A percentile compares a stretch with the other conserved stretches of the same genome.
phyloP scores from a whole-genome alignment of 2,113 vertebrate species.

The Theristicus caerulescens region DNA sequence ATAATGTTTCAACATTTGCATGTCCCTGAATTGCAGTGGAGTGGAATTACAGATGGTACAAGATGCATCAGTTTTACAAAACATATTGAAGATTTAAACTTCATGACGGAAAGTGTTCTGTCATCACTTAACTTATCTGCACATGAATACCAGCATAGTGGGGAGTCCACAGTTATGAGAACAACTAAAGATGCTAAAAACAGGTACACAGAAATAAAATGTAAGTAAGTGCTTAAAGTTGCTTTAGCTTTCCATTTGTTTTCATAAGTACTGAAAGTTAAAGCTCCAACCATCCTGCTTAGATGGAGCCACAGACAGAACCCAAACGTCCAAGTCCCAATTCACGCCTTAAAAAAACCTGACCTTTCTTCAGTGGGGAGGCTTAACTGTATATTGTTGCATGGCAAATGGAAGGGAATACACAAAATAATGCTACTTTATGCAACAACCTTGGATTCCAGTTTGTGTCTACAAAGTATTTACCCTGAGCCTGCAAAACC shows the following conservation, averaged over 20 bases:
- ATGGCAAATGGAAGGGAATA: not conserved
- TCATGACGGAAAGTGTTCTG: conserved; percentile 31
- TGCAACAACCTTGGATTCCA: not conserved
- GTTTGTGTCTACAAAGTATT: not conserved
- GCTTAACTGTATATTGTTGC: not conserved
- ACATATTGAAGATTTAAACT: conserved; percentile 46
- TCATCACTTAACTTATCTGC: conserved; percentile 33
- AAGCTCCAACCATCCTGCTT: not conserved
- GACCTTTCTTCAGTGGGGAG: not conserved
- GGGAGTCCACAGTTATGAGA: not conserved
- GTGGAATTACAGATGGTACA: conserved; percentile 41
- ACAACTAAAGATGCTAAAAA: not conserved
- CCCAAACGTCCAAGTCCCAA: not conserved
- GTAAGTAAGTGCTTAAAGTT: not conserved
- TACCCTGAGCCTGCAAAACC: not conserved
- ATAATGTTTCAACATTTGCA: conserved; percentile 33
- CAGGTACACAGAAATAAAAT: not conserved
- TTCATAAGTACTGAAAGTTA: not conserved
- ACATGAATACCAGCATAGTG: not conserved
- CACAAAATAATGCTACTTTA: not conserved
- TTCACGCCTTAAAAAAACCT: not conserved
- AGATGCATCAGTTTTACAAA: conserved; percentile 41
- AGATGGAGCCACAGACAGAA: conserved; percentile 9
- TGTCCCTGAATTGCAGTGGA: conserved; percentile 36
- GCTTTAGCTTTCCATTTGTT: not conserved